A percentile compares a stretch with the other conserved stretches of the same genome.
Evolutionary conservation across 2,797 vertebrate species (phyloP).

Genomic region (Sciurus vulgaris): DNA sequence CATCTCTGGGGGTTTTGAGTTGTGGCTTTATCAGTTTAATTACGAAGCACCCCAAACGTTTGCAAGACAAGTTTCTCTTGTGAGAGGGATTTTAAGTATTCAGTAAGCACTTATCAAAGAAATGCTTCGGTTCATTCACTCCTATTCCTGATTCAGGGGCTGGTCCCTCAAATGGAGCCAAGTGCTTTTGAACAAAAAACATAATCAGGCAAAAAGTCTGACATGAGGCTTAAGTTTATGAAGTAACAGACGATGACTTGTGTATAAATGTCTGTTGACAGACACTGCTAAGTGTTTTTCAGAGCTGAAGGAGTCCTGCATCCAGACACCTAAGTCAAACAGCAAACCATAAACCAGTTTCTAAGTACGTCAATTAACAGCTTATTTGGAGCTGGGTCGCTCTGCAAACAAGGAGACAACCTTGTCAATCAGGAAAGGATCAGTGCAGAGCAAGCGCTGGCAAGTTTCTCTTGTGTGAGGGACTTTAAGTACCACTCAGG

Average conservation of each 20-base stretch:
- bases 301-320: neutral
- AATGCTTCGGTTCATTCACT: neutral
- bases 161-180: neutral
- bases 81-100: too few relatives aligned
- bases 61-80: neutral
- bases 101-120: neutral
- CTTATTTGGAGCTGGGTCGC: neutral
- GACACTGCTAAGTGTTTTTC: slow-evolving; percentile 4
- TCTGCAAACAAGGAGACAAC: neutral
- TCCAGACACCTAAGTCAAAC: neutral
- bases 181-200: neutral
- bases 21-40: neutral
- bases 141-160: neutral
- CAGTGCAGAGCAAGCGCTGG: neutral
- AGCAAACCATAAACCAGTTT: neutral
- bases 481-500: neutral
- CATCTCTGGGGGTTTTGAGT: neutral
- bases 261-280: slow-evolving; percentile 25
- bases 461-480: slow-evolving; percentile 10
- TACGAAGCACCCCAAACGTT: neutral
- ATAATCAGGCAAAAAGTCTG: neutral
- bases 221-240: slow-evolving; percentile 2
- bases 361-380: neutral
- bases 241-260: slow-evolving; percentile 7
- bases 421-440: slow-evolving; percentile 14